Conservation (phyloP, 2,888 invertebrate species). For the Acheta domesticus region DNA sequence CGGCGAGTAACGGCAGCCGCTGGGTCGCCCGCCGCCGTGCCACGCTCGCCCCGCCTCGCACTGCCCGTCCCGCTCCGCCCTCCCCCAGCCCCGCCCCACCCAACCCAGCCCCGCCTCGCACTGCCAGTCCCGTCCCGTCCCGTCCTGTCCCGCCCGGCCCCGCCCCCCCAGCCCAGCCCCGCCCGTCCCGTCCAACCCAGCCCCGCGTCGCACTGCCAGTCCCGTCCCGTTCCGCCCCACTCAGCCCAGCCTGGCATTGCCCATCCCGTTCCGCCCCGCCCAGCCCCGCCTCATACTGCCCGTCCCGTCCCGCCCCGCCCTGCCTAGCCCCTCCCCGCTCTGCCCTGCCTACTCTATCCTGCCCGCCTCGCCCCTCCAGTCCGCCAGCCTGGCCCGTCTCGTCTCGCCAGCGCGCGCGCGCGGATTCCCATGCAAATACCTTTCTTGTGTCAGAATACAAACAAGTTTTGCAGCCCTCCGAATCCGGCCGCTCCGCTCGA, state of each 20-base stretch:
- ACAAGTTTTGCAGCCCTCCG: slow-evolving; percentile 8
- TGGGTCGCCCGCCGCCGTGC: not conserved
- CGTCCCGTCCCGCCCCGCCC: not conserved
- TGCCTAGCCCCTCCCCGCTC: not conserved
- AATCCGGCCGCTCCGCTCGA: not conserved
- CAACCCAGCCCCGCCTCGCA: too few relatives aligned
- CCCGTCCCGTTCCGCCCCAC: not conserved
- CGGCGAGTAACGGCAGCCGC: not conserved
- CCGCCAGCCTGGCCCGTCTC: not conserved
- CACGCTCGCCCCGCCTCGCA: too few relatives aligned
- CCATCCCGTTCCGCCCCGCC: too few relatives aligned
- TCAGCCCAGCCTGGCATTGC: too few relatives aligned
- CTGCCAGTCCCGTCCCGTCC: not conserved
- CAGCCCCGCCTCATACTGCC: not conserved
- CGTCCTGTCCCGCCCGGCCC: too few relatives aligned
- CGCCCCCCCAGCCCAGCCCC: too few relatives aligned
- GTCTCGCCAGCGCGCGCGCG: not conserved
- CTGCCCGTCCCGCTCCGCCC: not conserved
- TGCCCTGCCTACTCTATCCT: too few relatives aligned
- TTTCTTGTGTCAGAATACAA: slow-evolving; percentile 7
- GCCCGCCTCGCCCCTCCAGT: too few relatives aligned
- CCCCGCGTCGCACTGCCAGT: too few relatives aligned
- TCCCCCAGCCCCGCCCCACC: too few relatives aligned
- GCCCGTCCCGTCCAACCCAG: not conserved
- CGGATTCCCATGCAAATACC: slow-evolving; percentile 10